These are phyloP conservation scores for Scelioninae gen. 2 DNA, from an alignment of 2,888 invertebrate species.

Conservation along the genomic window DNA sequence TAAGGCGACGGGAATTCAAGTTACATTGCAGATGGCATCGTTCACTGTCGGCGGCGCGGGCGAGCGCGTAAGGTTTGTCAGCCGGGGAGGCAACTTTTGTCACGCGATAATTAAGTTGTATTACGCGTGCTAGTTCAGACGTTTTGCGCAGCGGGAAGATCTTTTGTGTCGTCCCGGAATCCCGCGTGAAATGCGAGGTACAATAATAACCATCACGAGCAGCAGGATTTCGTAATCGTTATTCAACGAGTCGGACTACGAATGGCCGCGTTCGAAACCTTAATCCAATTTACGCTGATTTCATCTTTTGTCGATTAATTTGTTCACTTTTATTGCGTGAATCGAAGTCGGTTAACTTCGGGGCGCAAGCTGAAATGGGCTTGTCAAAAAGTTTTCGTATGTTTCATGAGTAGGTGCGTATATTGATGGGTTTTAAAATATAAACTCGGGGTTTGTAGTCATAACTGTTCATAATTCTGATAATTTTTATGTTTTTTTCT, in stretches of 20 bases:
- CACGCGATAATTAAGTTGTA: constrained; percentile 57
- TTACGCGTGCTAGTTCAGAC: constrained; percentile 45
- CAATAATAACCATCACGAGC: constrained; percentile 24
- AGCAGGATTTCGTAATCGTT: constrained; percentile 22
- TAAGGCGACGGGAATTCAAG: constrained; percentile 57
- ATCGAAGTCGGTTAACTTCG: too few relatives aligned
- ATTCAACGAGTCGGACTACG: constrained; percentile 9
- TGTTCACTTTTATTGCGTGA: too few relatives aligned
- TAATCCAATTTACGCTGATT: too few relatives aligned
- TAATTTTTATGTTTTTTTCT: too few relatives aligned
- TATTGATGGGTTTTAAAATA: too few relatives aligned
- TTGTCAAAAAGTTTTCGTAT: too few relatives aligned
- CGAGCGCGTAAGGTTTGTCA: constrained; percentile 62
- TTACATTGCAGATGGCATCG: constrained; percentile 65
- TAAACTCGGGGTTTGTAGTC: too few relatives aligned
- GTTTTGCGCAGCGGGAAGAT: constrained; percentile 31
- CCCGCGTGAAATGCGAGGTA: constrained; percentile 22
- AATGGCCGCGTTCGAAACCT: too few relatives aligned
- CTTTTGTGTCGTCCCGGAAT: constrained; percentile 38
- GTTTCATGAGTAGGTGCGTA: too few relatives aligned
- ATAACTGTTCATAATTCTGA: too few relatives aligned
- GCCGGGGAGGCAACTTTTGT: constrained; percentile 53
- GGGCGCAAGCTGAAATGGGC: too few relatives aligned
- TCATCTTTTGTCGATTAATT: background rate
- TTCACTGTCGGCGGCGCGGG: constrained; percentile 63